Base-by-base conservation (phyloP, 2,113 vertebrate species). In the Fregata magnificens region DNA sequence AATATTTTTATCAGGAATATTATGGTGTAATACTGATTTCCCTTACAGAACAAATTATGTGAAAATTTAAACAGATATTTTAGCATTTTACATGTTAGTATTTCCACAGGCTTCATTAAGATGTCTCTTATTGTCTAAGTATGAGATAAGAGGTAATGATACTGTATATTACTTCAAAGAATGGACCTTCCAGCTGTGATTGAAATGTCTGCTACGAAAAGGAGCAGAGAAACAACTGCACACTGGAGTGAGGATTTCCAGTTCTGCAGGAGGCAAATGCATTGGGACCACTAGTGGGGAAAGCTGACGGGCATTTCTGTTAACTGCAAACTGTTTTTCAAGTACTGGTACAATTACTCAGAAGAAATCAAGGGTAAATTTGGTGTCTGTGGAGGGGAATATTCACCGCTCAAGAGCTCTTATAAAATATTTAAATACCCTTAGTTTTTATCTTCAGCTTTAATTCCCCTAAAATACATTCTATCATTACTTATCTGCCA, bases 371-470 rank as follows among this genome's bases (percentile, higher is more conserved):
- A 79, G 45, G 34, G 42, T 65, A 78, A 66, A 82, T 89, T 87
- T 87, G 9, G 7, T 82, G 32, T 84, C 72, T 59, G 10, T 76
- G 52, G 8, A 78, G n/a, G 29, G 52, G 28, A 93, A 32, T 21
- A 52, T 77, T 71, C 42, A 91, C 55, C 49, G 78, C 63, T 86
- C 20, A 72, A 55, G 62, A 90, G 26, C 38, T 49, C 58, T 83
- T 86, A 76, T 91, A 95, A 97, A 96, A 95, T 97, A 97, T 95
- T 92, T 94, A 95, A 90, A 86, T 59, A 81, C 8, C 18, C 45
- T 83, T 73, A 82, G 42, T 78, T 96, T 95, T 93, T 88, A 67
- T 87, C 83, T 88, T 29, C 40, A 88, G 21, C 31, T 95, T 97
- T 94, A 90, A 93, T 96, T 96, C 62, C 62, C 61, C 50, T 94